These are phyloP conservation scores for Hippopotamus amphibius DNA, from an alignment of 2,113 vertebrate genomes.

Conservation along the genomic window DNA sequence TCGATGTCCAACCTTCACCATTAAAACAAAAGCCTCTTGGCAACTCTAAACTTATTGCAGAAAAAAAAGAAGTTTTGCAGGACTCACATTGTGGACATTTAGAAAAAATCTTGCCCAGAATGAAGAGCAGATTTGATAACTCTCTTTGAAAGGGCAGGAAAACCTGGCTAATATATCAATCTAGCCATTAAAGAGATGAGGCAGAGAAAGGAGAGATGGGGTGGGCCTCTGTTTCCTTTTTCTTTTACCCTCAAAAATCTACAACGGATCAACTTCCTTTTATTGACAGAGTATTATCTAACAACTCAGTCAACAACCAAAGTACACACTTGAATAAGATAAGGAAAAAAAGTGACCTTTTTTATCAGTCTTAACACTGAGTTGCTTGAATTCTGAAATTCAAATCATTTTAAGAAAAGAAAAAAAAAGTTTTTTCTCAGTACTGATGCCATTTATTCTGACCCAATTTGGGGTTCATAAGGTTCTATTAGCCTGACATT, in stretches of 20 bases:
- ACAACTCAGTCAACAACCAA: conserved; percentile 68
- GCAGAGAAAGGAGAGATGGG: no score
- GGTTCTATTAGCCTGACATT: background rate
- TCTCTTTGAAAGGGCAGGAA: background rate
- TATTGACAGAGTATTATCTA: conserved; percentile 61
- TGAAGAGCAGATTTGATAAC: background rate
- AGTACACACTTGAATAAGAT: conserved; percentile 71
- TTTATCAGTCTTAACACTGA: background rate
- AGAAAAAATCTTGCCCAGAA: background rate
- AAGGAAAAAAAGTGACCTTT: conserved; percentile 24
- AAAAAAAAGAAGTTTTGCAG: background rate
- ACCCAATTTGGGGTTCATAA: background rate
- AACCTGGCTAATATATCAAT: background rate
- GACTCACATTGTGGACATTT: background rate
- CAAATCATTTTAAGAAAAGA: conserved; percentile 20
- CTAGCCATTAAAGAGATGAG: background rate
- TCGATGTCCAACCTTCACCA: background rate
- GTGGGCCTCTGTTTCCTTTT: background rate
- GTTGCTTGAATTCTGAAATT: conserved; percentile 29
- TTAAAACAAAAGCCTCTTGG: background rate
- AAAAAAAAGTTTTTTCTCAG: background rate
- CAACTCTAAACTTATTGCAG: background rate
- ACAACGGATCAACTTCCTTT: conserved; percentile 53
- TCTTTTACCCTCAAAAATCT: conserved; percentile 60
- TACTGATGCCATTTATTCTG: background rate